Percentiles rank a stretch among this genome's conserved stretches.
phyloP scores from a whole-genome alignment of 2,113 vertebrate species.

The Centropus bengalensis region DNA sequence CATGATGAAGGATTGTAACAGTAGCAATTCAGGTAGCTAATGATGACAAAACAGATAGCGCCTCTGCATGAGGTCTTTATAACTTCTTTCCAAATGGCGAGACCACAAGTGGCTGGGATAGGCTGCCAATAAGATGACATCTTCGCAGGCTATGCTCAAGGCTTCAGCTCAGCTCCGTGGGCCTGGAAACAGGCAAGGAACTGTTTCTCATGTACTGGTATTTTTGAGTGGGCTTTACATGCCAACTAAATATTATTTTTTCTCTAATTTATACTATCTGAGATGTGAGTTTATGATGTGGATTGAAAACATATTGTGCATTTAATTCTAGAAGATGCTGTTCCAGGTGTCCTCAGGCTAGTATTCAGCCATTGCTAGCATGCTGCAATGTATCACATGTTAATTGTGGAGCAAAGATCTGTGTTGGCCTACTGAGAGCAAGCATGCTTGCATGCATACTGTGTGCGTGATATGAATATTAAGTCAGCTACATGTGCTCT shows the following conservation, averaged over 20 bases:
- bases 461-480: neutral
- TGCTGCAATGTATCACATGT: neutral
- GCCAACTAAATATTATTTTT: neutral
- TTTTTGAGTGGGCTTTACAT: neutral
- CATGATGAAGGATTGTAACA: neutral
- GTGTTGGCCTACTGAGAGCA: neutral
- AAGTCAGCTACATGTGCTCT: neutral
- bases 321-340: neutral
- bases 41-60: neutral
- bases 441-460: neutral
- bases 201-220: neutral
- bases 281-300: neutral
- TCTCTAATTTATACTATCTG: neutral
- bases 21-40: neutral
- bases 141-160: neutral
- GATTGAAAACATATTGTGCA: neutral
- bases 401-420: conserved; percentile 17
- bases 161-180: neutral
- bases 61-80: neutral
- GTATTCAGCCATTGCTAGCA: neutral
- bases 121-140: neutral
- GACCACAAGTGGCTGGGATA: neutral
- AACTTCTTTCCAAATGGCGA: neutral
- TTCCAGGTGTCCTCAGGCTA: neutral
- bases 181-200: neutral